Conservation (phyloP, 2,888 invertebrate species). For the Cephus sareptanus region DNA sequence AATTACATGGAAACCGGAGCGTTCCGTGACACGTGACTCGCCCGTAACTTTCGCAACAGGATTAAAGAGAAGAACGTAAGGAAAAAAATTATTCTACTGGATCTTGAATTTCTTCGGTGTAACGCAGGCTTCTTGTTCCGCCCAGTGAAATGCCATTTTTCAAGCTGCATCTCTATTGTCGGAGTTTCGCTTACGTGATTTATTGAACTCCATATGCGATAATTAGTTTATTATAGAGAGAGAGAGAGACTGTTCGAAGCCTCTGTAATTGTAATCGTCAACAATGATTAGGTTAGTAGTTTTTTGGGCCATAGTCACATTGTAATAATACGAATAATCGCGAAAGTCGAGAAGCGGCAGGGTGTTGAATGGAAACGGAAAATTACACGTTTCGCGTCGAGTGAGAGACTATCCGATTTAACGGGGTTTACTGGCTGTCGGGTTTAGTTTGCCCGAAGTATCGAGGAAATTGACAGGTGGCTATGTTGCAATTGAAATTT, state of each 20-base stretch:
- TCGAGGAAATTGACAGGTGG: background rate
- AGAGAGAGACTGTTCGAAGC: background rate
- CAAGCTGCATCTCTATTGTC: no score
- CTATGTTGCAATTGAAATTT: background rate
- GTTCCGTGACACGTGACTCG: background rate
- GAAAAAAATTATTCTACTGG: background rate
- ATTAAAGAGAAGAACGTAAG: background rate
- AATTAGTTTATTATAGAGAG: background rate
- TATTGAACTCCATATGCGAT: background rate
- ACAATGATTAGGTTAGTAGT: background rate
- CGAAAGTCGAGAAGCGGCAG: background rate
- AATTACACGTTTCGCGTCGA: background rate
- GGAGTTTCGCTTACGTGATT: background rate
- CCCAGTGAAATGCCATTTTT: background rate
- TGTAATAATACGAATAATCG: background rate
- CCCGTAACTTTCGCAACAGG: background rate
- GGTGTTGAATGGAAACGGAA: background rate
- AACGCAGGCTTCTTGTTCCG: background rate
- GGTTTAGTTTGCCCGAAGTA: background rate
- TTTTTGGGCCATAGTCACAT: background rate
- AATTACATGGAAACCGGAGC: background rate
- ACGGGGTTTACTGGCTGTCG: background rate
- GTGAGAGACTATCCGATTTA: background rate
- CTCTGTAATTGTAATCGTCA: background rate
- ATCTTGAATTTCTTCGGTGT: background rate